Evolutionary conservation across 2,888 invertebrate species (phyloP).

Genomic region (Helleia helle): DNA sequence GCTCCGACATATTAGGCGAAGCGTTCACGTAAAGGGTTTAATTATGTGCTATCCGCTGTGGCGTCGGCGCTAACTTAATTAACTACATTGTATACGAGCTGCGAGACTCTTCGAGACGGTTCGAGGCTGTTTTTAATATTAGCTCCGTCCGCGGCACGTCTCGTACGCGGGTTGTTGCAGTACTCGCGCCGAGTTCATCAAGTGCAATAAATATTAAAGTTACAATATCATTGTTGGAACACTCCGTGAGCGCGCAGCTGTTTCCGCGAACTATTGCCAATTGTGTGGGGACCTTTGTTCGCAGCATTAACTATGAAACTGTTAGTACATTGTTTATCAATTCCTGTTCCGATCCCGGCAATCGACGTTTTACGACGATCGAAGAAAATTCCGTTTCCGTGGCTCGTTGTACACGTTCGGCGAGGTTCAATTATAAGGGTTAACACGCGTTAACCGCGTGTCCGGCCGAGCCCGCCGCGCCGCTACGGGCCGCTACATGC

Average conservation of each 20-base stretch:
- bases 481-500: too few species aligned
- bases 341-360: constrained; percentile 16
- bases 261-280: constrained; percentile 58
- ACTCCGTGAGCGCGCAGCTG: constrained; percentile 48
- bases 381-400: neutral
- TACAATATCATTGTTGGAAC: constrained; percentile 66
- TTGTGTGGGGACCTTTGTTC: constrained; percentile 61
- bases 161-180: constrained; percentile 31
- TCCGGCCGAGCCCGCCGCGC: too few species aligned
- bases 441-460: constrained; percentile 13
- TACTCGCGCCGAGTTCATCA: constrained; percentile 52
- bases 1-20: constrained; percentile 67
- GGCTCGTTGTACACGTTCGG: too few species aligned
- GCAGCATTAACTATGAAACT: constrained; percentile 53
- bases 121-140: constrained; percentile 46
- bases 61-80: constrained; percentile 59
- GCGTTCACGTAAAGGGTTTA: constrained; percentile 66
- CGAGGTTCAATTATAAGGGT: constrained; percentile 14
- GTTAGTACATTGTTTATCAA: constrained; percentile 40
- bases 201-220: constrained; percentile 71
- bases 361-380: too few species aligned
- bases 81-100: constrained; percentile 61
- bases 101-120: constrained; percentile 51
- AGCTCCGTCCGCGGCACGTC: constrained; percentile 25
- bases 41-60: constrained; percentile 63